A percentile compares a stretch with the other conserved stretches of the same genome.
phyloP scores from a whole-genome alignment of 2,888 invertebrate genomes.

The Trissonchulus sp. region DNA sequence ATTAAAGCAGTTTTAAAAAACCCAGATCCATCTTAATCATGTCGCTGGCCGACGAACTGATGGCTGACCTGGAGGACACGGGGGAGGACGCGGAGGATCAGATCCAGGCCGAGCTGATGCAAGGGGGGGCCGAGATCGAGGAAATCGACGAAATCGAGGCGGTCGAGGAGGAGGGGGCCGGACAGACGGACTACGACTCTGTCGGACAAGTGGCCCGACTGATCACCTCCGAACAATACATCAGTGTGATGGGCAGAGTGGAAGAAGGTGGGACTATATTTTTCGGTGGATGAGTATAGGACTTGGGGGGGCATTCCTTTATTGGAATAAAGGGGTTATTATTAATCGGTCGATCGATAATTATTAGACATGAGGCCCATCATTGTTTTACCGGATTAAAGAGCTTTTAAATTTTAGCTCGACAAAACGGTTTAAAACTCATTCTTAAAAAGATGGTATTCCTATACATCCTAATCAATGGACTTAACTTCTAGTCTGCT shows the following conservation, averaged over 20 bases:
- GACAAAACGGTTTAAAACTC: too few relatives aligned
- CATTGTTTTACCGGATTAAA: too few relatives aligned
- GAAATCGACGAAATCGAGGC: conserved; percentile 35
- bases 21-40: conserved; percentile 58
- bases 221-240: conserved; percentile 67
- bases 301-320: too few relatives aligned
- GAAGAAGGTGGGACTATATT: neutral
- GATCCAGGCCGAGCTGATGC: conserved; percentile 36
- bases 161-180: conserved; percentile 18
- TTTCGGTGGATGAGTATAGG: too few relatives aligned
- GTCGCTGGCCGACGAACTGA: conserved; percentile 93
- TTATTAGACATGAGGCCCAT: too few relatives aligned
- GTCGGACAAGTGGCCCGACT: conserved; percentile 75
- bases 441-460: too few relatives aligned
- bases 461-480: too few relatives aligned
- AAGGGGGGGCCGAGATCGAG: conserved; percentile 27
- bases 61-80: conserved; percentile 93
- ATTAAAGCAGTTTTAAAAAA: too few relatives aligned
- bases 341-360: too few relatives aligned
- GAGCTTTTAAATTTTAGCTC: too few relatives aligned
- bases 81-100: conserved; percentile 62
- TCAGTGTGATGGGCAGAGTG: conserved; percentile 16
- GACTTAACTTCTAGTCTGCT: too few relatives aligned
- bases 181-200: conserved; percentile 39
- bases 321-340: too few relatives aligned